Conservation (phyloP, 2,888 invertebrate species). For the Drosophila macrospina region DNA sequence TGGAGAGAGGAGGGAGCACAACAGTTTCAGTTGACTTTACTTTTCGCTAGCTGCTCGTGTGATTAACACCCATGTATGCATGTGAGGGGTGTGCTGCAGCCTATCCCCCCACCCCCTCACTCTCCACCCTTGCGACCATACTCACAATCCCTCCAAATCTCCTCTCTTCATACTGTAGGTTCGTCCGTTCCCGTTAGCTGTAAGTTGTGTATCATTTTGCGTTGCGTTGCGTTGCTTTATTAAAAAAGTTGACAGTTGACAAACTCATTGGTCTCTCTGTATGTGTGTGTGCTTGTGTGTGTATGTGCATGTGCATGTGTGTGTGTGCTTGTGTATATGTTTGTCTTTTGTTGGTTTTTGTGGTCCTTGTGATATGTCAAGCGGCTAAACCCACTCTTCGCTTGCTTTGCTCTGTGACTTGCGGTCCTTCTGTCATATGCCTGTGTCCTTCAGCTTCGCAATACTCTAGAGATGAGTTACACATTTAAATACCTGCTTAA, state of each 20-base stretch:
- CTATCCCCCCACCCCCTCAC: neutral
- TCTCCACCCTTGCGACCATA: neutral
- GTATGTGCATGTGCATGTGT: neutral
- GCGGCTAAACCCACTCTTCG: constrained; percentile 55
- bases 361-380: constrained; percentile 75
- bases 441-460: constrained; percentile 13
- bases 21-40: constrained; percentile 18
- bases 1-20: neutral
- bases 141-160: too few species aligned
- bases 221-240: constrained; percentile 64
- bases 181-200: neutral
- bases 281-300: neutral
- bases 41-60: constrained; percentile 18
- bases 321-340: constrained; percentile 18
- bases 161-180: neutral
- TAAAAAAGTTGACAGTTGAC: constrained; percentile 82
- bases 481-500: constrained; percentile 15
- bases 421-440: constrained; percentile 37
- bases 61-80: constrained; percentile 17
- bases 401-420: constrained; percentile 23
- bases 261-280: constrained; percentile 61
- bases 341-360: constrained; percentile 66
- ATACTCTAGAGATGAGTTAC: constrained; percentile 20
- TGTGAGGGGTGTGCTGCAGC: neutral
- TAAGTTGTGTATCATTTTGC: constrained; percentile 56